Conservation (phyloP, 2,888 invertebrate genomes). For the Aleiodes testaceus region DNA sequence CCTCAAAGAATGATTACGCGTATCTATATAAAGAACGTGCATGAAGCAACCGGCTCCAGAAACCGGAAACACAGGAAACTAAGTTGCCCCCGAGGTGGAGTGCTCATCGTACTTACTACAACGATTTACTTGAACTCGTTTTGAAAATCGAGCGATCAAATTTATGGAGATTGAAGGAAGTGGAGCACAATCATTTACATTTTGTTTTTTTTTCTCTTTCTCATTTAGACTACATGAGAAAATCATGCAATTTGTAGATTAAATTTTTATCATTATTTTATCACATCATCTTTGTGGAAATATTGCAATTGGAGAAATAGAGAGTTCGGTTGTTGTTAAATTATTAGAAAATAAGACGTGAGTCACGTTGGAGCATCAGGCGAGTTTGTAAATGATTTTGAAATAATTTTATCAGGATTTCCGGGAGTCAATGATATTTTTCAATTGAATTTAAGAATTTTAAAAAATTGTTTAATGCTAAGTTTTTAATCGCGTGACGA, state of each 20-base stretch:
- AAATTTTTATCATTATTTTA: not conserved
- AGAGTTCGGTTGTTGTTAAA: slow-evolving; percentile 12
- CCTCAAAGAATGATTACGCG: not conserved
- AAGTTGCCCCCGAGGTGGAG: slow-evolving; percentile 48
- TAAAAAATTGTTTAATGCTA: not conserved
- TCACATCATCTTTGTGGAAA: slow-evolving; percentile 8
- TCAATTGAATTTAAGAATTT: not conserved
- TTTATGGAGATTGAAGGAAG: slow-evolving; percentile 10
- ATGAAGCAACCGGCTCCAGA: slow-evolving; percentile 38
- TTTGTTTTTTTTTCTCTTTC: not conserved
- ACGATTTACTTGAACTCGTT: slow-evolving; percentile 47
- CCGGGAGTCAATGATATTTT: slow-evolving; percentile 10
- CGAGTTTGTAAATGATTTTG: not conserved
- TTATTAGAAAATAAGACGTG: slow-evolving; percentile 29
- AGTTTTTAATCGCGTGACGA: slow-evolving; percentile 31
- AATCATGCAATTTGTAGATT: not conserved
- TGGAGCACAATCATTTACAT: slow-evolving; percentile 5
- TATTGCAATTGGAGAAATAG: not conserved
- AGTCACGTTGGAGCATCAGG: slow-evolving; percentile 22
- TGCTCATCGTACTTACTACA: slow-evolving; percentile 10
- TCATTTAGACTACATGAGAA: not conserved
- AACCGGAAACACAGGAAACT: slow-evolving; percentile 57
- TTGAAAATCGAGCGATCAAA: slow-evolving; percentile 45
- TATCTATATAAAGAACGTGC: slow-evolving; percentile 30
- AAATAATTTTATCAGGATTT: slow-evolving; percentile 22